Conservation (phyloP, 1,140 invertebrate genomes). For the Potamilus streckersoni region DNA sequence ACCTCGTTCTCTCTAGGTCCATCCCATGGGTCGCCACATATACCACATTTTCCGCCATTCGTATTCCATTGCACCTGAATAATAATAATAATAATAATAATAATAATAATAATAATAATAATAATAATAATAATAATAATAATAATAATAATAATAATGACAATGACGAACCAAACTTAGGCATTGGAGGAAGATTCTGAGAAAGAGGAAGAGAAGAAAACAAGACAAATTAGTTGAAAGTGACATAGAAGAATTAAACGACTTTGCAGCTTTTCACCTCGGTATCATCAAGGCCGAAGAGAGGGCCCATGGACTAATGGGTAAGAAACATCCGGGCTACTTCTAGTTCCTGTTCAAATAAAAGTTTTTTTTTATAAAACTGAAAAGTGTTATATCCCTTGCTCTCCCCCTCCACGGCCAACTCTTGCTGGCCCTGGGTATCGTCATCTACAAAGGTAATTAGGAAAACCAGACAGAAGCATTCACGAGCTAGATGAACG, state of each 20-base stretch:
- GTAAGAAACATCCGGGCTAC: no score
- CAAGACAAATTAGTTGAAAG: neutral
- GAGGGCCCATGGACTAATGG: no score
- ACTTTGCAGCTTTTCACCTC: no score
- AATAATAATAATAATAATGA: neutral
- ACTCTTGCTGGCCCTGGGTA: no score
- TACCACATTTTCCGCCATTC: slow-evolving; percentile 85
- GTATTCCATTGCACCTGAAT: slow-evolving; percentile 35
- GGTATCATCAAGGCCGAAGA: no score
- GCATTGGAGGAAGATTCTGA: neutral
- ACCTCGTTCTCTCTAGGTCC: slow-evolving; percentile 83
- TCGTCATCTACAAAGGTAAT: no score
- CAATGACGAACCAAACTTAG: neutral
- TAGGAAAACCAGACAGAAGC: no score
- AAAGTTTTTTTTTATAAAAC: no score
- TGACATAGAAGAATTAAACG: neutral
- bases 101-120: neutral
- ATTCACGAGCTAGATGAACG: no score
- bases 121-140: slow-evolving; percentile 5
- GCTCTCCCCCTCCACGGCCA: no score
- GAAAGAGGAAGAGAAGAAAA: neutral
- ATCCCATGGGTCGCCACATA: slow-evolving; percentile 85
- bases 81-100: slow-evolving; percentile 2
- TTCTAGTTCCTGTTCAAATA: no score
- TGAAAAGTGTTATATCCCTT: no score